Evolutionary conservation across 2,113 vertebrate genomes (phyloP).

Genomic region (Oryzias javanicus): DNA sequence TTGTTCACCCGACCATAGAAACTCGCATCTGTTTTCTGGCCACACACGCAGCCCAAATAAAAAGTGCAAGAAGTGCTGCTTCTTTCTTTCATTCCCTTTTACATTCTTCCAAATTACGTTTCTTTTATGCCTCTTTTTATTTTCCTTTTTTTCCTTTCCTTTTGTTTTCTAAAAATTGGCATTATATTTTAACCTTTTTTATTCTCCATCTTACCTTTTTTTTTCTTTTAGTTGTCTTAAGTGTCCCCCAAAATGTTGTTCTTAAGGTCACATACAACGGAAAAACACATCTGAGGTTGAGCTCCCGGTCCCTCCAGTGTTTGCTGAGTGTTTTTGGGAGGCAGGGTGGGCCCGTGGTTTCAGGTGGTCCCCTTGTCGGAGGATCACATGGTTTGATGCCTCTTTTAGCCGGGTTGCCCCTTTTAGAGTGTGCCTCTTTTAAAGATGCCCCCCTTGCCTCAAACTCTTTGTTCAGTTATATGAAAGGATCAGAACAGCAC

Average conservation of each 20-base stretch:
- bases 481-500: slow-evolving; percentile 8
- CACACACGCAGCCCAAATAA: slow-evolving; percentile 44
- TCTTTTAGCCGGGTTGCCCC: slow-evolving; percentile 9
- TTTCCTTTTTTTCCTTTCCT: background rate
- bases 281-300: slow-evolving; percentile 23
- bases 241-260: slow-evolving; percentile 21
- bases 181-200: background rate
- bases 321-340: slow-evolving; percentile 5
- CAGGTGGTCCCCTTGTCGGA: slow-evolving; percentile 34
- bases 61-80: slow-evolving; percentile 23
- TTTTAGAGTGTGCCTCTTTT: slow-evolving; percentile 15
- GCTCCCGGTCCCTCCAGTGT: slow-evolving; percentile 23
- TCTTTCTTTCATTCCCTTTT: slow-evolving; percentile 30
- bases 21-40: slow-evolving; percentile 50
- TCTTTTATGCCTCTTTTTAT: background rate
- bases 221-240: background rate
- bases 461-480: slow-evolving; percentile 19
- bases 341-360: slow-evolving; percentile 25
- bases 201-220: background rate
- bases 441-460: slow-evolving; percentile 14
- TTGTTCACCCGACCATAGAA: slow-evolving; percentile 53
- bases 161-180: background rate
- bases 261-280: slow-evolving; percentile 37
- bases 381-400: slow-evolving; percentile 45
- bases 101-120: slow-evolving; percentile 12